These are phyloP conservation scores for Beaufortia kweichowensis DNA, from an alignment of 2,113 vertebrate species.

Conservation along the genomic window DNA sequence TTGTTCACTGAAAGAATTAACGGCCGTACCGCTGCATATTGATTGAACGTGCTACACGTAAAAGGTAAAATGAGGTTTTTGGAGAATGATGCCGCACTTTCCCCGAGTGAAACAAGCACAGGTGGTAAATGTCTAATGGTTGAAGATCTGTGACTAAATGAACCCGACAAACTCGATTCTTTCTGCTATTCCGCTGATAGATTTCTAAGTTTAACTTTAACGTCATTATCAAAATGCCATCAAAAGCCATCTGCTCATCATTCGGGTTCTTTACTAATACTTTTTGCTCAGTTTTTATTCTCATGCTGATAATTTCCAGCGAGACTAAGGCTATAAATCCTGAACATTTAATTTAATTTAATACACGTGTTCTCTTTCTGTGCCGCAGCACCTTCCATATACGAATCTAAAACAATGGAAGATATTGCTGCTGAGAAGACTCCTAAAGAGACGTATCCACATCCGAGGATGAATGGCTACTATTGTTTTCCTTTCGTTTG, in stretches of 20 bases:
- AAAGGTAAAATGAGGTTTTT: neutral
- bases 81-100: neutral
- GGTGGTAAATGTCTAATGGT: conserved; percentile 40
- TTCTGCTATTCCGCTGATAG: conserved; percentile 2
- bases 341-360: neutral
- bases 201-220: conserved; percentile 28
- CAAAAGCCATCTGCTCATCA: conserved; percentile 50
- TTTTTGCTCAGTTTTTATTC: conserved; percentile 31
- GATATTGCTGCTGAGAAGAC: conserved; percentile 3
- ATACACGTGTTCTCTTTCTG: conserved; percentile 40
- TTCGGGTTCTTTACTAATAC: conserved; percentile 11
- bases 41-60: neutral
- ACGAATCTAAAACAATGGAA: conserved; percentile 83
- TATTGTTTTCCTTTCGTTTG: conserved; percentile 45
- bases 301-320: conserved; percentile 1
- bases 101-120: neutral
- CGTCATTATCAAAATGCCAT: conserved; percentile 32
- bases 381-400: conserved; percentile 93
- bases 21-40: neutral
- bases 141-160: conserved; percentile 3
- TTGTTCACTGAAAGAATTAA: neutral
- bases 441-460: conserved; percentile 36
- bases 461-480: neutral
- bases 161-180: neutral
- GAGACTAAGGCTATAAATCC: conserved; percentile 7